Base-by-base conservation (phyloP, 2,888 invertebrate species). In the Drosophila acutilabella region DNA sequence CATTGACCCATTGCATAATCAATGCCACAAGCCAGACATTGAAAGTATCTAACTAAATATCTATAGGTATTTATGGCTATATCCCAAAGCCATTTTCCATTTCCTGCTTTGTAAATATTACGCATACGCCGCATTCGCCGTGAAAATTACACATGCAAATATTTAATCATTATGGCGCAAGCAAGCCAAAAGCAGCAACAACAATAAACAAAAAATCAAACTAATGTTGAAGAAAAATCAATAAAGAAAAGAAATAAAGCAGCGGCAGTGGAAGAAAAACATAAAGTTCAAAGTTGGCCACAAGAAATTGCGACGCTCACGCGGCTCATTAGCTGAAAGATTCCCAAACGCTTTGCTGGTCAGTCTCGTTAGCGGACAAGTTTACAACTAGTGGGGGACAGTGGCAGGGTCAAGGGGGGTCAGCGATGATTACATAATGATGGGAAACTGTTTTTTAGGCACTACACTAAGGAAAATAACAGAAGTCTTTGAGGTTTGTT, bases 221-320 rank as follows among this genome's bases (percentile, higher is more conserved):
- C 14, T 18, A 50, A 50, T 36, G 33, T 5, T 14, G 54, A 71
- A 44, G 47, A 54, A 58, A 74, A 80, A 71, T 59, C 78, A 75
- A 75, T 74, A 75, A 75, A 60, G 60, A 33, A 42, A 50, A 18
- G 33, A 16, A 13, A 44, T n/a, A 20, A 42, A 50, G 53, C n/a
- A n/a, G 23, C 23, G 23, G 23, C 23, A 23, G 5, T 23, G 23
- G 36, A 16, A 50, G n/a, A 38, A 36, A 51, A 26, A 40, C 38
- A 23, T 60, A 47, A 68, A 78, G 88, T 75, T 82, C 83, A 79
- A 81, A 88, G 88, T 79, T 88, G 82, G 85, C 71, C 66, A 73
- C 67, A 72, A 72, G 67, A 78, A 82, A 81, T 64, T 72, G 85
- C 85, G 70, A 60, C 50, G 74, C 20, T 42, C 57, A 53, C 42